Evolutionary conservation across 1,140 invertebrate genomes (phyloP).

Genomic region (Babylonia areolata): DNA sequence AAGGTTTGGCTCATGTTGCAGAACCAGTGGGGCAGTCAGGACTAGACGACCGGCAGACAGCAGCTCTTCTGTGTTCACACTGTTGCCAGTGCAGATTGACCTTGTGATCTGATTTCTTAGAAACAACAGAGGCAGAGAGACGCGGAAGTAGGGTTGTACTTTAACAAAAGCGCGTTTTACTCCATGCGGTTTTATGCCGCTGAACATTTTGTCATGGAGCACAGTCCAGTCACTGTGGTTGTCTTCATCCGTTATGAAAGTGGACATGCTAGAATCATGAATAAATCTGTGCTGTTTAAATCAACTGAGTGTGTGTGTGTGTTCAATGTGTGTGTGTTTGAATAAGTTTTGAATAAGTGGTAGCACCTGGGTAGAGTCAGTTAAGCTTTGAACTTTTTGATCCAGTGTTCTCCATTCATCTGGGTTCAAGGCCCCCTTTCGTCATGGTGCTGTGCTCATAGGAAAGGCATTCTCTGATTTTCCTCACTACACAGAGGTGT

Average conservation of each 20-base stretch:
- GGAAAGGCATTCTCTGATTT: too few relatives aligned
- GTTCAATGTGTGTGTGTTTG: background rate
- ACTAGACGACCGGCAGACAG: constrained; percentile 37
- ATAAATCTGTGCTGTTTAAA: constrained; percentile 8
- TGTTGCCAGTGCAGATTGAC: background rate
- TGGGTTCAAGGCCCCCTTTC: too few relatives aligned
- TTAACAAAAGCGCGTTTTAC: background rate
- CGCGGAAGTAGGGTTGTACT: background rate
- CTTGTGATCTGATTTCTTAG: background rate
- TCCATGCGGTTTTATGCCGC: background rate
- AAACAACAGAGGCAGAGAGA: background rate
- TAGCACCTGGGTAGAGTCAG: too few relatives aligned
- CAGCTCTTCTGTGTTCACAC: background rate
- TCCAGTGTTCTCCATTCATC: too few relatives aligned
- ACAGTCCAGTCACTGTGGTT: background rate
- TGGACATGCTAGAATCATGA: background rate
- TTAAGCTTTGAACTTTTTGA: too few relatives aligned
- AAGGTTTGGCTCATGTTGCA: background rate
- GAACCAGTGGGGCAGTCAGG: constrained; percentile 55
- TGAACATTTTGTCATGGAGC: background rate
- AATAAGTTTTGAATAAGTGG: too few relatives aligned
- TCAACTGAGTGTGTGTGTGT: background rate
- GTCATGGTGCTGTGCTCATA: too few relatives aligned
- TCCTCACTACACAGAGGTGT: too few relatives aligned
- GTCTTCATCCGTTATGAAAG: background rate